These are phyloP conservation scores for Phocoena phocoena DNA, from an alignment of 2,113 vertebrate genomes.

Conservation along the genomic window DNA sequence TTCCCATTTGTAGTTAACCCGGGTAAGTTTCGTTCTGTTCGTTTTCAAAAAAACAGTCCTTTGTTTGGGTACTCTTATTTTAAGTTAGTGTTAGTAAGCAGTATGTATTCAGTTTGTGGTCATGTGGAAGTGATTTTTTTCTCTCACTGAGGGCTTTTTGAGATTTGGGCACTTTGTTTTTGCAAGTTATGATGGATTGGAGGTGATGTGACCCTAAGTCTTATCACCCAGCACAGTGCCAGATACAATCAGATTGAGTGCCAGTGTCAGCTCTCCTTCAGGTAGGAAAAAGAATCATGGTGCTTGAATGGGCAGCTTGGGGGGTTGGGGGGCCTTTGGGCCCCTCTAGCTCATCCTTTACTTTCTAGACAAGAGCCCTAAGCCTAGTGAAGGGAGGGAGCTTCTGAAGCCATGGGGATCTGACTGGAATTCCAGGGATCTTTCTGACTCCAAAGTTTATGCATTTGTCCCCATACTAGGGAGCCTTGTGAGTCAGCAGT, in stretches of 20 bases:
- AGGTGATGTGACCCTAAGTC: background rate
- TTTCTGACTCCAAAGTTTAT: background rate
- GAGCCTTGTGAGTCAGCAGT: background rate
- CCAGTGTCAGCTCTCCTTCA: background rate
- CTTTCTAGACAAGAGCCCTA: background rate
- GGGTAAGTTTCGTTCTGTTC: background rate
- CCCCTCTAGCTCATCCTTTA: background rate
- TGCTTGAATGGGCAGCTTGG: background rate
- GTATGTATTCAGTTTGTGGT: background rate
- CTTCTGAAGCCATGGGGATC: background rate
- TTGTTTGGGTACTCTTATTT: background rate
- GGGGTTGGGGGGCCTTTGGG: background rate
- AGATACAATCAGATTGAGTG: background rate
- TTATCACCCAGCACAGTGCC: background rate
- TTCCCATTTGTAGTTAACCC: background rate
- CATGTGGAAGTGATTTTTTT: background rate
- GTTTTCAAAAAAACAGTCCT: background rate
- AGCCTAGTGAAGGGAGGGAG: background rate
- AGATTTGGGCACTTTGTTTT: background rate
- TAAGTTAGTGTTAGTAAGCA: background rate
- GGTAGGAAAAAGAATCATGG: background rate
- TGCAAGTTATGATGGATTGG: background rate
- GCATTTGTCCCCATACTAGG: background rate
- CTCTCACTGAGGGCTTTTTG: background rate
- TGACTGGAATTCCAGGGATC: background rate